Percentiles rank a stretch among this genome's conserved stretches.
These are phyloP conservation scores for Brachionus plicatilis DNA, from an alignment of 1,140 invertebrate genomes.

Conservation along the genomic window DNA sequence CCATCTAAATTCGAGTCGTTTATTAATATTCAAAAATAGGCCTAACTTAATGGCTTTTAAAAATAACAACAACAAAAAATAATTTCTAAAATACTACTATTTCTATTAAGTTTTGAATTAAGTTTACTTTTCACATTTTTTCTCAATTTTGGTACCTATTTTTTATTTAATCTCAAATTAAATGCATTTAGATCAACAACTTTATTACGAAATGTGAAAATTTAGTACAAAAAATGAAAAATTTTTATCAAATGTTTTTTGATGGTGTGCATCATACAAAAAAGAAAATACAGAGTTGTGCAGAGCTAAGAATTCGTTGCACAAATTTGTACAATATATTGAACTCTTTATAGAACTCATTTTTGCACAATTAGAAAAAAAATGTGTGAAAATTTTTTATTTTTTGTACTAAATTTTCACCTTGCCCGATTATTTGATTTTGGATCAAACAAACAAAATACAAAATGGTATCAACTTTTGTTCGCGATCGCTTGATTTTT, in stretches of 20 bases:
- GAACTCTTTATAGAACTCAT: no score
- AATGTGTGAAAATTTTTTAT: no score
- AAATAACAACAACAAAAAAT: background rate
- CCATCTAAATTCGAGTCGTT: background rate
- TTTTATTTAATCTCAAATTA: background rate
- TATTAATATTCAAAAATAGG: slow-evolving; percentile 31
- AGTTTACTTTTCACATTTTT: background rate
- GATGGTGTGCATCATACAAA: no score
- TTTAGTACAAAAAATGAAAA: no score
- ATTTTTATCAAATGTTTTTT: no score
- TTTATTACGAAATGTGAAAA: no score
- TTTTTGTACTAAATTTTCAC: no score
- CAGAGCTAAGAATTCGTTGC: no score
- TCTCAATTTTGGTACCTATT: background rate
- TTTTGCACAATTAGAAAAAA: no score
- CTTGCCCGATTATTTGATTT: background rate
- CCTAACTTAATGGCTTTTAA: background rate
- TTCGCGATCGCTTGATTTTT: background rate
- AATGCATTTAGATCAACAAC: background rate
- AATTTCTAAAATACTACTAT: background rate
- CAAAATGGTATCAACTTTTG: background rate
- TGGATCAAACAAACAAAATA: background rate
- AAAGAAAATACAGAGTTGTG: no score
- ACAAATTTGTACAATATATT: no score
- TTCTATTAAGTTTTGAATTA: no score